Evolutionary conservation across 2,797 vertebrate species (phyloP).

Genomic region (Cottoperca gobio): DNA sequence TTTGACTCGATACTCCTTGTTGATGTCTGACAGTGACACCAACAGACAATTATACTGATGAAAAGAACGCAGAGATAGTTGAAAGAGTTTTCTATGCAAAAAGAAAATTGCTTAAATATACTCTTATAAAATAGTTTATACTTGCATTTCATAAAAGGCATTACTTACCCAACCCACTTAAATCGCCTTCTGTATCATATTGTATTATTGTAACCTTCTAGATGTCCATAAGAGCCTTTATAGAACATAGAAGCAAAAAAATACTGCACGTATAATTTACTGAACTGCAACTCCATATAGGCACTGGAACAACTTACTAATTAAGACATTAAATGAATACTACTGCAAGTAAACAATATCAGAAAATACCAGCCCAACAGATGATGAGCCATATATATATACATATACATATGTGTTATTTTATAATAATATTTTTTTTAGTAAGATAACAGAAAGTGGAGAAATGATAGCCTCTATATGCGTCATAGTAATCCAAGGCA

Average conservation of each 20-base stretch:
- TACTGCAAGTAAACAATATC: background rate
- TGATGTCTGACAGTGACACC: conserved; percentile 1
- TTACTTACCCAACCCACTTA: background rate
- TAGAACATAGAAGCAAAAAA: background rate
- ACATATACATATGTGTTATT: background rate
- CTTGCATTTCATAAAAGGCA: background rate
- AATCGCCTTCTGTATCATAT: background rate
- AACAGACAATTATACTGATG: background rate
- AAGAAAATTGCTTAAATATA: background rate
- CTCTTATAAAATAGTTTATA: background rate
- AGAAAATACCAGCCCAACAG: background rate
- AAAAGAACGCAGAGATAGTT: background rate
- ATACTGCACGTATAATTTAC: background rate
- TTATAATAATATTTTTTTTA: too few species aligned
- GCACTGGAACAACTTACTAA: background rate
- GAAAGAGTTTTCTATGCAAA: background rate
- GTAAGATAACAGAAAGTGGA: background rate
- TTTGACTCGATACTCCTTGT: background rate
- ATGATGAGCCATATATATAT: background rate
- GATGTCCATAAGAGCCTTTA: background rate
- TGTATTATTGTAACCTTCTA: background rate
- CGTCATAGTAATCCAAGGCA: background rate
- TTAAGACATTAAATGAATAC: background rate
- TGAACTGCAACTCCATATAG: background rate
- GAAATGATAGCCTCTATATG: background rate